These are phyloP conservation scores for Ichneumon xanthorius DNA, from an alignment of 2,888 invertebrate genomes.

Conservation along the genomic window DNA sequence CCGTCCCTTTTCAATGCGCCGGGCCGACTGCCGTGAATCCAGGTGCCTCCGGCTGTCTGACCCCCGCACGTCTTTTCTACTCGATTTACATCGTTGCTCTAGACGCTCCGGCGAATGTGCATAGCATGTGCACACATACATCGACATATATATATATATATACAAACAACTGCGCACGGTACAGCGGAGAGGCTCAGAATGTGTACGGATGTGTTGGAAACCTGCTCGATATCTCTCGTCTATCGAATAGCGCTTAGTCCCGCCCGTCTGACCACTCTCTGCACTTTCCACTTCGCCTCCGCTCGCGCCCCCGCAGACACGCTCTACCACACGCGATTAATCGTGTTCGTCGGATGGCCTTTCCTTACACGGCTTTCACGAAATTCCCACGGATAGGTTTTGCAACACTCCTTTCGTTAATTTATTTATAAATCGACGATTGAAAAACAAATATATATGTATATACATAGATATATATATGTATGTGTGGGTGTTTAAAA, in stretches of 20 bases:
- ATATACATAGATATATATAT: too few species aligned
- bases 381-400: neutral
- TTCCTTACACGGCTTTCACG: neutral
- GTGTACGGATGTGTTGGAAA: neutral
- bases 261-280: slow-evolving; percentile 22
- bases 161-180: neutral
- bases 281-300: slow-evolving; percentile 28
- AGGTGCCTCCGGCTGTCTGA: slow-evolving; percentile 56
- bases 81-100: slow-evolving; percentile 57
- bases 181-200: neutral
- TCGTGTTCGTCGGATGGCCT: neutral
- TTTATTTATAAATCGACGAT: neutral
- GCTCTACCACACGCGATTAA: slow-evolving; percentile 9
- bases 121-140: neutral
- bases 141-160: neutral
- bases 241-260: slow-evolving; percentile 31
- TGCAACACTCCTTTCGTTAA: neutral
- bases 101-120: slow-evolving; percentile 5
- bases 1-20: slow-evolving; percentile 43
- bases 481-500: neutral
- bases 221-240: slow-evolving; percentile 11
- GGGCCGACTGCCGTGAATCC: slow-evolving; percentile 35
- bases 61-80: slow-evolving; percentile 58
- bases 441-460: neutral
- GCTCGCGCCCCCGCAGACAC: neutral